These are phyloP conservation scores for Lithobates sylvaticus DNA, from an alignment of 2,797 vertebrate genomes.

Conservation along the genomic window DNA sequence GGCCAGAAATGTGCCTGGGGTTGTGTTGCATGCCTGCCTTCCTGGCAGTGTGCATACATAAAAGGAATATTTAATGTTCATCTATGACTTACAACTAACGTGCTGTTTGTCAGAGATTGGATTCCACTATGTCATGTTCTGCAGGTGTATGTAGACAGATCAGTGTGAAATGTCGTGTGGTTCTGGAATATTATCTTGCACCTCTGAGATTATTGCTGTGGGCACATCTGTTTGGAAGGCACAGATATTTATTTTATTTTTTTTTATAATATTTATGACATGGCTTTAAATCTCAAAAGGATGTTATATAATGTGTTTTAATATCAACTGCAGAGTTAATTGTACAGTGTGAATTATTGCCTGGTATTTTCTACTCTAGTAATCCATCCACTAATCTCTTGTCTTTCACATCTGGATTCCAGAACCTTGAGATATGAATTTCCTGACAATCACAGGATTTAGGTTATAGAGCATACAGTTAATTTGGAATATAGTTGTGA, in stretches of 20 bases:
- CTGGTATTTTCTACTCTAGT: slow-evolving; percentile 45
- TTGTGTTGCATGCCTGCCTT: slow-evolving; percentile 38
- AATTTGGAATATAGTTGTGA: neutral
- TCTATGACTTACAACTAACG: slow-evolving; percentile 48
- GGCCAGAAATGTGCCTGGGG: slow-evolving; percentile 61
- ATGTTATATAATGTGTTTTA: slow-evolving; percentile 16
- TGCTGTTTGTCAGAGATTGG: slow-evolving; percentile 30
- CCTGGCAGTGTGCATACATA: slow-evolving; percentile 1
- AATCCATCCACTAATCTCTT: slow-evolving; percentile 5
- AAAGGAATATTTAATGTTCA: slow-evolving; percentile 45
- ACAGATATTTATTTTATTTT: neutral
- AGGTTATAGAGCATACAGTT: neutral
- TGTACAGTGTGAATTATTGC: slow-evolving; percentile 48
- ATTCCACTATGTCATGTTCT: slow-evolving; percentile 38
- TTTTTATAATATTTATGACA: neutral
- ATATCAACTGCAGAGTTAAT: slow-evolving; percentile 26
- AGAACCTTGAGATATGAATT: slow-evolving; percentile 68
- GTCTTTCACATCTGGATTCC: slow-evolving; percentile 65
- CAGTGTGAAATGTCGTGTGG: neutral
- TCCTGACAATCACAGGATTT: neutral
- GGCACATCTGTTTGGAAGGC: neutral
- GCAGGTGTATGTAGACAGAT: slow-evolving; percentile 43
- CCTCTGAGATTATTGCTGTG: slow-evolving; percentile 23
- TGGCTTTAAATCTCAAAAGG: neutral
- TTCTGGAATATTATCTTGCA: slow-evolving; percentile 31